phyloP scores from a whole-genome alignment of 2,888 invertebrate genomes.

The Scelioninae gen. 2 region DNA sequence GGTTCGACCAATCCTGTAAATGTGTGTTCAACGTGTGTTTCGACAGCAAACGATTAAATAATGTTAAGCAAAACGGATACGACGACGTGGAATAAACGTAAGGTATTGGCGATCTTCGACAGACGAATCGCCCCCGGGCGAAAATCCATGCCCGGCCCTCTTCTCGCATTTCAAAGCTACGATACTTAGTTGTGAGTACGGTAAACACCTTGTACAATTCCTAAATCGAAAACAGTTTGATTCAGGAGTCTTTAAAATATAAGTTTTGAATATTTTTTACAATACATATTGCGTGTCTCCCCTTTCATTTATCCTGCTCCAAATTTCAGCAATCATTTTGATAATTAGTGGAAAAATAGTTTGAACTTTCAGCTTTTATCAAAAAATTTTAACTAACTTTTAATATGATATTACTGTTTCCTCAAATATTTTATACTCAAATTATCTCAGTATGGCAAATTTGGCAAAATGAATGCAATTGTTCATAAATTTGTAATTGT shows the following conservation, averaged over 20 bases:
- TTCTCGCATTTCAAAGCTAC: constrained; percentile 66
- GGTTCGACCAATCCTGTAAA: no score
- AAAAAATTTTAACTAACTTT: no score
- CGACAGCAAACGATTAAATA: constrained; percentile 2
- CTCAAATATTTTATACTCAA: no score
- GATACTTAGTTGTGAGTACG: constrained; percentile 69
- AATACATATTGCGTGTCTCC: constrained; percentile 58
- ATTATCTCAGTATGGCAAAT: no score
- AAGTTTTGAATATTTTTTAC: constrained; percentile 75
- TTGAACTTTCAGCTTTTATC: no score
- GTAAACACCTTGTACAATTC: constrained; percentile 72
- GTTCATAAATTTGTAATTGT: no score
- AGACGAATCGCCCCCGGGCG: constrained; percentile 31
- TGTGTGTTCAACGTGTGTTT: constrained; percentile 25
- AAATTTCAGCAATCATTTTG: no score
- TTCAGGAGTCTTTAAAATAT: constrained; percentile 73
- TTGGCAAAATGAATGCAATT: no score
- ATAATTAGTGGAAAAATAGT: no score
- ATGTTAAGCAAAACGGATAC: background rate
- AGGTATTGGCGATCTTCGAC: constrained; percentile 24
- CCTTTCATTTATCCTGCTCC: constrained; percentile 42
- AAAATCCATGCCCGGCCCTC: constrained; percentile 61
- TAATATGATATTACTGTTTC: no score
- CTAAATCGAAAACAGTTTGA: constrained; percentile 70
- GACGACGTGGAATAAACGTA: constrained; percentile 38